phyloP scores from a whole-genome alignment of 2,888 invertebrate species.

The Choreutis nemorana region DNA sequence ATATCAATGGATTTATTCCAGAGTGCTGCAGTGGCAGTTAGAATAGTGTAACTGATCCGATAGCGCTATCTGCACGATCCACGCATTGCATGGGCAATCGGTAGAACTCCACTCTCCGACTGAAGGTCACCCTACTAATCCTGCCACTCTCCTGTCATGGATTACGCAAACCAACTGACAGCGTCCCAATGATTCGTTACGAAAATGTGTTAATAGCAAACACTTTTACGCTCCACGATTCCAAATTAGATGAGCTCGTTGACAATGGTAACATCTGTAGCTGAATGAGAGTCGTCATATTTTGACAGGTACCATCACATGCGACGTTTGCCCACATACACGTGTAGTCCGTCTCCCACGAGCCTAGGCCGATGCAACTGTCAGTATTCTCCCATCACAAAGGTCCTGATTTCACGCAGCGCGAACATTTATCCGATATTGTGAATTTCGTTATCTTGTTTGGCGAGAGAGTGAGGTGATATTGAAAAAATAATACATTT shows the following conservation, averaged over 20 bases:
- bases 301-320: conserved; percentile 60
- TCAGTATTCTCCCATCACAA: conserved; percentile 44
- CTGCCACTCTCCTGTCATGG: conserved; percentile 64
- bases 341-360: conserved; percentile 45
- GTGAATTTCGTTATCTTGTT: conserved; percentile 60
- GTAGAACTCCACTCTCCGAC: conserved; percentile 2
- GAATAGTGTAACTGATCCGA: conserved; percentile 12
- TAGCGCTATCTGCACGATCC: conserved; percentile 24
- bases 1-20: too few species aligned
- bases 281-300: conserved; percentile 57
- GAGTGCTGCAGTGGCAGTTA: too few species aligned
- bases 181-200: conserved; percentile 60
- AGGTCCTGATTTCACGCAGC: conserved; percentile 63
- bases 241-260: conserved; percentile 57
- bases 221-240: conserved; percentile 58
- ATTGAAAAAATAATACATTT: conserved; percentile 64
- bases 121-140: conserved; percentile 30
- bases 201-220: conserved; percentile 63
- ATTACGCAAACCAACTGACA: conserved; percentile 62
- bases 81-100: conserved; percentile 15
- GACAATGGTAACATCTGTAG: conserved; percentile 62
- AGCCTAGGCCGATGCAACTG: conserved; percentile 23
- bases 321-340: conserved; percentile 46
- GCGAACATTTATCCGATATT: conserved; percentile 62
- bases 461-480: conserved; percentile 49